Percentiles rank a stretch among this genome's conserved stretches.
phyloP scores from a whole-genome alignment of 2,113 vertebrate species.

The Semicossyphus pulcher region DNA sequence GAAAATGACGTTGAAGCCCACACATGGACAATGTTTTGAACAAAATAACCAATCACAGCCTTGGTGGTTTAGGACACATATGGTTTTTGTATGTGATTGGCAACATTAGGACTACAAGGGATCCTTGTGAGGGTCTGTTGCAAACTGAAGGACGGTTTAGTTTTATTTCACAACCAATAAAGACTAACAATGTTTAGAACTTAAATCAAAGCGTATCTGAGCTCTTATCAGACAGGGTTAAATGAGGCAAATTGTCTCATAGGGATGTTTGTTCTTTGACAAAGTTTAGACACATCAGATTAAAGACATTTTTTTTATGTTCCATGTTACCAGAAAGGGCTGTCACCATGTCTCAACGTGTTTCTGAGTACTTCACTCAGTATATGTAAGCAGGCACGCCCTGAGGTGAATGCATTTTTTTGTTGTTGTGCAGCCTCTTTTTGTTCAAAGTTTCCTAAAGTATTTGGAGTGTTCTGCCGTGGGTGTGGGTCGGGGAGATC shows the following conservation, averaged over 20 bases:
- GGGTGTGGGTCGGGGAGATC: not conserved
- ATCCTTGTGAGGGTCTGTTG: not conserved
- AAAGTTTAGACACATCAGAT: not conserved
- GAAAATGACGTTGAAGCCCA: too few relatives aligned
- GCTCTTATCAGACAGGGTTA: not conserved
- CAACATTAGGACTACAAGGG: not conserved
- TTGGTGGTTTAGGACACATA: not conserved
- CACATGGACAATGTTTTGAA: not conserved
- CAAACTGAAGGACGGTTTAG: not conserved
- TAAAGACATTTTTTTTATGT: not conserved
- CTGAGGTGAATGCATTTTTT: conserved; percentile 28
- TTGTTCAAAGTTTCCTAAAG: not conserved
- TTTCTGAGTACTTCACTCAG: not conserved
- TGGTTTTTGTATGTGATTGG: not conserved
- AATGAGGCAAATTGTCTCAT: rapidly evolving
- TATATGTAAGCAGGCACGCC: conserved; percentile 56
- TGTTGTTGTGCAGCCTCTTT: not conserved
- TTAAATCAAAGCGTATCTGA: too few relatives aligned
- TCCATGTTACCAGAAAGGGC: conserved; percentile 21
- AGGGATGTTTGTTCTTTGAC: not conserved
- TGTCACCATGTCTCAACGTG: conserved; percentile 42
- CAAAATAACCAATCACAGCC: not conserved
- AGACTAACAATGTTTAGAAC: too few relatives aligned
- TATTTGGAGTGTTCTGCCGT: not conserved
- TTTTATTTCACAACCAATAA: not conserved